These are phyloP conservation scores for Catharus minimus DNA, from an alignment of 2,113 vertebrate species.

Conservation along the genomic window DNA sequence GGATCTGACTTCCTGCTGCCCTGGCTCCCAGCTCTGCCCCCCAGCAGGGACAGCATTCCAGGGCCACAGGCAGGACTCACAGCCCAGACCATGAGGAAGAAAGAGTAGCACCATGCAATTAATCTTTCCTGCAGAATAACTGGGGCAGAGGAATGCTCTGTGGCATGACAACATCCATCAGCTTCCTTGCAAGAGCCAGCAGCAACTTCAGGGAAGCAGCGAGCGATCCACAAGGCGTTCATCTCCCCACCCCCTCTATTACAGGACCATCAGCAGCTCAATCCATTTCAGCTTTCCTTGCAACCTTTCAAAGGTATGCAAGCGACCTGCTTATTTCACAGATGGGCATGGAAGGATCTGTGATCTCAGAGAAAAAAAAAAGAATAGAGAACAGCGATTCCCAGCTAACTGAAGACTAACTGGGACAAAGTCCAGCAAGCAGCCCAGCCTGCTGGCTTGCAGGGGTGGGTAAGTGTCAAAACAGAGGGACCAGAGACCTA, in stretches of 20 bases:
- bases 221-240: fast-evolving
- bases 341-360: background rate
- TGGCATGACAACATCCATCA: background rate
- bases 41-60: background rate
- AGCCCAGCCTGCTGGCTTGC: background rate
- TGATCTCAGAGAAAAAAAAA: background rate
- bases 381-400: fast-evolving
- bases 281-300: background rate
- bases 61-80: background rate
- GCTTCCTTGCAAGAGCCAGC: background rate
- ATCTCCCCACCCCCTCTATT: background rate
- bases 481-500: background rate
- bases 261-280: background rate
- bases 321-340: background rate
- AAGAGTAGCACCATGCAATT: fast-evolving
- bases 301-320: background rate
- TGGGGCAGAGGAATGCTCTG: background rate
- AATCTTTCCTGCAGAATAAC: background rate
- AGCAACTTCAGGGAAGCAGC: background rate
- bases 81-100: background rate
- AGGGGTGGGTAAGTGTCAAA: background rate
- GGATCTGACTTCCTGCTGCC: fast-evolving
- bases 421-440: background rate
- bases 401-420: background rate
- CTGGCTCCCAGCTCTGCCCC: background rate